Evolutionary conservation across 2,113 vertebrate genomes (phyloP).

Genomic region (Morone chrysops): DNA sequence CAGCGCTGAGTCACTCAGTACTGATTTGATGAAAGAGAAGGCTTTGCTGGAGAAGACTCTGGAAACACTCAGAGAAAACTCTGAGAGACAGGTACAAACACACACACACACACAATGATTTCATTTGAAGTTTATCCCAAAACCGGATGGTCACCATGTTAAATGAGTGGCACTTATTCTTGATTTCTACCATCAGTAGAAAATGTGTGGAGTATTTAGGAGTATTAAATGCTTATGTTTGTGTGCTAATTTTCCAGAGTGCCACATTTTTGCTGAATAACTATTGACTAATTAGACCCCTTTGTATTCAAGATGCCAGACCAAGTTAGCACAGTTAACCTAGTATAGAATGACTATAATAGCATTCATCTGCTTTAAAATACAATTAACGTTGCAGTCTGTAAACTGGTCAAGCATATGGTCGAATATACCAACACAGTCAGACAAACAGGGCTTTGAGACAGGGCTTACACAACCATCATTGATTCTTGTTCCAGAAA

Average conservation of each 20-base stretch:
- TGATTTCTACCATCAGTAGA: background rate
- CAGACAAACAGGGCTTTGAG: conserved; percentile 22
- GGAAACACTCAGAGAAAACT: conserved; percentile 93
- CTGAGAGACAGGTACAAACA: conserved; percentile 91
- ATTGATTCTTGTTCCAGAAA: conserved; percentile 38
- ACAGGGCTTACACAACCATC: conserved; percentile 19
- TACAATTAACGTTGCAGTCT: background rate
- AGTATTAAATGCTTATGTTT: background rate
- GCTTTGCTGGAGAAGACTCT: conserved; percentile 94
- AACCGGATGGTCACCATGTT: background rate
- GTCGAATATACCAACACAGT: background rate
- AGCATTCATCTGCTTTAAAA: background rate
- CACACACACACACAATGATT: background rate
- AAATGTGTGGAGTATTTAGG: background rate
- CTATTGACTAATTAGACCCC: background rate
- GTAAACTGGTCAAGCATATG: background rate
- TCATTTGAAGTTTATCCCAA: background rate
- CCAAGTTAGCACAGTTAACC: background rate
- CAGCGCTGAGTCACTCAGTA: conserved; percentile 90
- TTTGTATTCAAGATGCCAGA: background rate
- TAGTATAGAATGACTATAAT: background rate
- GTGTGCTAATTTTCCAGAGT: too few relatives aligned
- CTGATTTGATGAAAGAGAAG: conserved; percentile 97
- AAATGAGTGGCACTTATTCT: background rate
- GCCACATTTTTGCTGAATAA: background rate